Percentiles rank a stretch among this genome's conserved stretches.
These are phyloP conservation scores for Uropetala carovei DNA, from an alignment of 2,888 invertebrate species.

Conservation along the genomic window DNA sequence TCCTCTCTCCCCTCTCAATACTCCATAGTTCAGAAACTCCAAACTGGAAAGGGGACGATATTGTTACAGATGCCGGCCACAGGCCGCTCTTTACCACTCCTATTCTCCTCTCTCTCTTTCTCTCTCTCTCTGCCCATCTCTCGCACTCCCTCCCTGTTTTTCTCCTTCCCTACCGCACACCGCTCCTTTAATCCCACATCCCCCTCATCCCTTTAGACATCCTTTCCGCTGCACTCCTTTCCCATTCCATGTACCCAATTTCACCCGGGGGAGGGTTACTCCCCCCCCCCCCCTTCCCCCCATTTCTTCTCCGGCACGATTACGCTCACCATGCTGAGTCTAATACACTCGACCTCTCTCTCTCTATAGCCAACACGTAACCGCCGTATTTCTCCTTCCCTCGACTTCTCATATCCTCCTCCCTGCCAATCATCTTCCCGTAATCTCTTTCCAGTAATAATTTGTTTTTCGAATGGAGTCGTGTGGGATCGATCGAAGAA, in stretches of 20 bases:
- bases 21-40: neutral
- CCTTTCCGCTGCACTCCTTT: slow-evolving; percentile 15
- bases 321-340: too few relatives aligned
- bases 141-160: slow-evolving; percentile 14
- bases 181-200: slow-evolving; percentile 11
- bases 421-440: slow-evolving; percentile 8
- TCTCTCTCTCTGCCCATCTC: neutral
- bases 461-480: neutral
- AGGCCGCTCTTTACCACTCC: neutral
- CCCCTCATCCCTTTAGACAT: neutral
- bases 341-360: too few relatives aligned
- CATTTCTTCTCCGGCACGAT: too few relatives aligned
- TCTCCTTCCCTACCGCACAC: neutral
- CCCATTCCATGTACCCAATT: neutral
- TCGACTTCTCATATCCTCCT: neutral
- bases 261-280: neutral
- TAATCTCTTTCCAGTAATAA: neutral
- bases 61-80: slow-evolving; percentile 35
- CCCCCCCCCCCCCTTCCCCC: neutral
- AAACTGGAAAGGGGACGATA: slow-evolving; percentile 32
- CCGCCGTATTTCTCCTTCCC: neutral
- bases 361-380: too few relatives aligned
- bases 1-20: neutral
- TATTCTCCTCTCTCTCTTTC: neutral
- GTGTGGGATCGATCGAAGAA: neutral